Base-by-base conservation (phyloP, 2,113 vertebrate genomes). In the Eudyptes chrysolophus region DNA sequence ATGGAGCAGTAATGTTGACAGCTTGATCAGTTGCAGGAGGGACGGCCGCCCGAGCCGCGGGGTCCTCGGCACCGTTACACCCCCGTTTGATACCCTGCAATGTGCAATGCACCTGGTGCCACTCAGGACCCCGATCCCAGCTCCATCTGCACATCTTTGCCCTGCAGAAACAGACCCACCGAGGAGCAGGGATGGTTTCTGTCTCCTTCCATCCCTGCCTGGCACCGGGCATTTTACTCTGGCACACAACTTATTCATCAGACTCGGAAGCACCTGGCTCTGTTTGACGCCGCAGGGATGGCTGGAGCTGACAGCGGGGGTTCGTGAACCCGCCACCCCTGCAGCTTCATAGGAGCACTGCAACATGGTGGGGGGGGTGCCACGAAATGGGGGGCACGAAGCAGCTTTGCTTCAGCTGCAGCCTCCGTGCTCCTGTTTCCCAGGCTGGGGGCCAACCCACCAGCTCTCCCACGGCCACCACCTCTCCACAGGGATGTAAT, bases 241-340 rank as follows among this genome's bases (percentile, higher is more conserved):
- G 86, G 92, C 21, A 19, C 92, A 58, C 80, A 65, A 95, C 93
- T 93, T 95, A 96, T 88, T 94, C 81, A 65, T 82, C 91, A 95
- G 93, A 74, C 95, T 94, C 76, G 62, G 94, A 82, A 97, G 88
- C 29, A 5, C 51, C 84, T 8, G 3, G 15, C 76, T 87, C 88
- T 52, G 76, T 72, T 91, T 46, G 93, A 77, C 51, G 62, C 29
- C 4, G 27, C 77, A 55, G 93, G 51, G 27, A 78, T 49, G 79
- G 86, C 78, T 92, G 79, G 92, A 95, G 97, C 95, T 89, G 97
- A 92, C 95, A 90, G 88, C 55, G 76, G 26, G 18, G 72, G 36
- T 71, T 49, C 29, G 3, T 58, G 87, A 74, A 84, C 93, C 70
- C 71, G 38, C 72, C 93, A 88, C 57, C 77, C 85, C 62, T 36